These are phyloP conservation scores for Machimus rusticus DNA, from an alignment of 2,888 invertebrate genomes.

Conservation along the genomic window DNA sequence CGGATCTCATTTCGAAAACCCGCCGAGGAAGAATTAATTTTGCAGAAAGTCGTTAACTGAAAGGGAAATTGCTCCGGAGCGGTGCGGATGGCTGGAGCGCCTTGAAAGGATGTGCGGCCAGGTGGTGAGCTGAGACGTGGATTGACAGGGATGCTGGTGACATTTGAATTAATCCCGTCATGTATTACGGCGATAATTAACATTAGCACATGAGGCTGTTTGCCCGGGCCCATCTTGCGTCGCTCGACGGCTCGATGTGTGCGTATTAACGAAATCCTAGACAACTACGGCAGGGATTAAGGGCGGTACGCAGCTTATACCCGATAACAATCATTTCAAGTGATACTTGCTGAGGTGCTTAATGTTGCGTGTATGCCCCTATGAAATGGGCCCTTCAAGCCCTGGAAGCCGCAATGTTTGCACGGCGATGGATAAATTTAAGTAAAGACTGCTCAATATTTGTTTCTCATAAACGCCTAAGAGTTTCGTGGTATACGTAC, in stretches of 20 bases:
- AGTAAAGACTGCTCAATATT: background rate
- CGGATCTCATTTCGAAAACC: background rate
- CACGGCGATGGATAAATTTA: background rate
- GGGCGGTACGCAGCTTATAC: background rate
- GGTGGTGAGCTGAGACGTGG: background rate
- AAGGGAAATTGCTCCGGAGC: background rate
- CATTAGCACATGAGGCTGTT: constrained; percentile 17
- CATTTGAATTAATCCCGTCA: constrained; percentile 20
- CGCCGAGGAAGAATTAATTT: constrained; percentile 18
- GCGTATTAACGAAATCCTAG: background rate
- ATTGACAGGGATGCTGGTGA: constrained; percentile 29
- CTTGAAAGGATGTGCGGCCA: background rate
- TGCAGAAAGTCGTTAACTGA: constrained; percentile 29
- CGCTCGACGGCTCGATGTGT: background rate
- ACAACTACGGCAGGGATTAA: background rate
- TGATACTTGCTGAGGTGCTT: background rate
- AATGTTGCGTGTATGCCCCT: background rate
- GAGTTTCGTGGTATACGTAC: background rate
- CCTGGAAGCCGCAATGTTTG: background rate
- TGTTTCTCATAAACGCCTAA: background rate
- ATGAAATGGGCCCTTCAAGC: background rate
- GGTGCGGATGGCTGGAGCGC: background rate
- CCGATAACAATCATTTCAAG: background rate
- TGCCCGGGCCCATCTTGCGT: background rate
- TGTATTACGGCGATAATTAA: constrained; percentile 33